Evolutionary conservation across 2,888 invertebrate genomes (phyloP).

Genomic region (Acleris laterana): DNA sequence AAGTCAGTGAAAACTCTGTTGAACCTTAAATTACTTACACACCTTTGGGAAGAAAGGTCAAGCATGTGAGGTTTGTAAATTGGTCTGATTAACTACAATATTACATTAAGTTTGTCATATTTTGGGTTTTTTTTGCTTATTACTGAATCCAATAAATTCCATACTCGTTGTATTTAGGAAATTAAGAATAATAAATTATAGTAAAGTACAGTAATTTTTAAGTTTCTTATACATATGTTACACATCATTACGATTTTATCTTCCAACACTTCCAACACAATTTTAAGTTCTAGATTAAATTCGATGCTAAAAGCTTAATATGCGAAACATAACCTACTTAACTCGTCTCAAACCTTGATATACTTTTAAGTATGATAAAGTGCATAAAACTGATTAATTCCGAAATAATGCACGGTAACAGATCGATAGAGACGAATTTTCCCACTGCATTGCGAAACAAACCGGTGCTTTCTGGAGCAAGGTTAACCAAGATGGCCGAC

Average conservation of each 20-base stretch:
- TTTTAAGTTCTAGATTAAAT: slow-evolving; percentile 1
- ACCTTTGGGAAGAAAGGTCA: too few relatives aligned
- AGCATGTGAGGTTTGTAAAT: too few relatives aligned
- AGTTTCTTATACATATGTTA: too few relatives aligned
- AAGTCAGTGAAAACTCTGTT: too few relatives aligned
- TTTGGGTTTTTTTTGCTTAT: too few relatives aligned
- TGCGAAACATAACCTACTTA: slow-evolving; percentile 18
- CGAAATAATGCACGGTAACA: slow-evolving; percentile 49
- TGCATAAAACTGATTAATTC: slow-evolving; percentile 31
- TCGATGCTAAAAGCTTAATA: not conserved
- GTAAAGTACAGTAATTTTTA: too few relatives aligned
- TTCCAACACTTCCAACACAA: not conserved
- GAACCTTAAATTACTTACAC: too few relatives aligned
- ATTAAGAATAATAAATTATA: too few relatives aligned
- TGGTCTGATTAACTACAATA: too few relatives aligned
- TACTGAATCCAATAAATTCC: too few relatives aligned
- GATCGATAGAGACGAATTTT: slow-evolving; percentile 71
- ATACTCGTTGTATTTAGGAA: too few relatives aligned
- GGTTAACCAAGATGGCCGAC: slow-evolving; percentile 74
- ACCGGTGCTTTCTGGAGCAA: slow-evolving; percentile 77
- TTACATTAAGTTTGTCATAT: too few relatives aligned
- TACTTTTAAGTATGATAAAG: slow-evolving; percentile 15
- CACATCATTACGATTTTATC: not conserved
- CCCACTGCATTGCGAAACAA: slow-evolving; percentile 75
- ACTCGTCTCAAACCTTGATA: slow-evolving; percentile 21